Percentiles rank a stretch among this genome's conserved stretches.
These are phyloP conservation scores for Cheilosia variabilis DNA, from an alignment of 2,888 invertebrate species.

Conservation along the genomic window DNA sequence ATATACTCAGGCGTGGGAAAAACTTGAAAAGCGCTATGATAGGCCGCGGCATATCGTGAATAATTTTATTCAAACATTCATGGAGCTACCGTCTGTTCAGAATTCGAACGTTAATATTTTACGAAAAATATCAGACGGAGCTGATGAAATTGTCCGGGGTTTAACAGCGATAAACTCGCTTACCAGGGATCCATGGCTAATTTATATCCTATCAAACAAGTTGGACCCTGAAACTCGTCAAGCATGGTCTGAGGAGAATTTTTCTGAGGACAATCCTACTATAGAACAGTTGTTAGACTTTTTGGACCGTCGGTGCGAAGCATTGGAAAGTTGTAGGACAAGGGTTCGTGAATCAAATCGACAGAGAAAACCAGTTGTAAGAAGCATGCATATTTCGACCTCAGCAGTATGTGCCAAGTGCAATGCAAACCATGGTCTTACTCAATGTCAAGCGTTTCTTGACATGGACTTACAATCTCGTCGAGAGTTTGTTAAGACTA, in stretches of 20 bases:
- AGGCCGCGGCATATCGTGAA: no score
- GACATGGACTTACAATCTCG: neutral
- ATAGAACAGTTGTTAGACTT: no score
- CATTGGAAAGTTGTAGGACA: conserved; percentile 25
- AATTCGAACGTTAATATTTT: conserved; percentile 7
- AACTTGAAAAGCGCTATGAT: no score
- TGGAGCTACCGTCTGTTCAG: neutral
- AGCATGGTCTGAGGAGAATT: no score
- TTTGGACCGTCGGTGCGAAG: conserved; percentile 43
- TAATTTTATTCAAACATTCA: neutral
- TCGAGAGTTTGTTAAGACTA: conserved; percentile 22
- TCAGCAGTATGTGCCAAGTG: no score
- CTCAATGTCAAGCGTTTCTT: conserved; percentile 8
- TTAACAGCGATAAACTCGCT: conserved; percentile 13
- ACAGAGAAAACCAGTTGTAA: no score
- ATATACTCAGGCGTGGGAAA: neutral
- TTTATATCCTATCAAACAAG: conserved; percentile 40
- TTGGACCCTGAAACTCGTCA: conserved; percentile 22
- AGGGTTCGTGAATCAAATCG: no score
- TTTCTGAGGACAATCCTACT: no score
- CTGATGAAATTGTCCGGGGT: conserved; percentile 47
- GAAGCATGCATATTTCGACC: no score
- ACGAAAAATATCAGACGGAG: conserved; percentile 1
- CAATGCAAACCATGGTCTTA: no score
- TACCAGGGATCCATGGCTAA: conserved; percentile 43